Percentiles rank a stretch among this genome's conserved stretches.
These are phyloP conservation scores for Dicranocentrus wangi DNA, from an alignment of 2,888 invertebrate genomes.

Conservation along the genomic window DNA sequence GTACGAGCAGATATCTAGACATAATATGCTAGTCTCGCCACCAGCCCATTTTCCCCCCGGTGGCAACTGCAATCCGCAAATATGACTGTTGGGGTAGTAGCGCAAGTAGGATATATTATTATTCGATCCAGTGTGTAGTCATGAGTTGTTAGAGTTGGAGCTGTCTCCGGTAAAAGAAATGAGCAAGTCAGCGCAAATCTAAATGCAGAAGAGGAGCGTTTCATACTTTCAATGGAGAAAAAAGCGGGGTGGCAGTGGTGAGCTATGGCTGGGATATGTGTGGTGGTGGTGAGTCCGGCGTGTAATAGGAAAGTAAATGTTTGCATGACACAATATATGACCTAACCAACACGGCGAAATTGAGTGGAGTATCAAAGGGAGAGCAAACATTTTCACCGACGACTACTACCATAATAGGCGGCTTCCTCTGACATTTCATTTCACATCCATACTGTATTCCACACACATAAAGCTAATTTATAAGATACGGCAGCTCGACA, in stretches of 20 bases:
- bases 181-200: neutral
- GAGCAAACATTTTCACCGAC: slow-evolving; percentile 5
- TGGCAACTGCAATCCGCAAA: too few species aligned
- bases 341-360: slow-evolving; percentile 3
- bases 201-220: neutral
- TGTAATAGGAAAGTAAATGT: slow-evolving; percentile 1
- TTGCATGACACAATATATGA: slow-evolving; percentile 14
- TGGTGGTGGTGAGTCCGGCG: neutral
- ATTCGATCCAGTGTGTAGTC: too few species aligned
- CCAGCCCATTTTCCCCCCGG: neutral
- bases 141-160: neutral
- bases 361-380: neutral
- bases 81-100: too few species aligned
- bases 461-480: slow-evolving; percentile 15
- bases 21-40: neutral
- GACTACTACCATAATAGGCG: slow-evolving; percentile 19
- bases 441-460: slow-evolving; percentile 14
- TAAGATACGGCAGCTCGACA: neutral
- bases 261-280: neutral
- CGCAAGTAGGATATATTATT: too few species aligned
- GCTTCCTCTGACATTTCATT: slow-evolving; percentile 35
- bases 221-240: too few species aligned
- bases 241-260: too few species aligned
- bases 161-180: slow-evolving; percentile 11
- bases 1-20: neutral